phyloP scores from a whole-genome alignment of 2,797 vertebrate species.

The Tapera naevia region DNA sequence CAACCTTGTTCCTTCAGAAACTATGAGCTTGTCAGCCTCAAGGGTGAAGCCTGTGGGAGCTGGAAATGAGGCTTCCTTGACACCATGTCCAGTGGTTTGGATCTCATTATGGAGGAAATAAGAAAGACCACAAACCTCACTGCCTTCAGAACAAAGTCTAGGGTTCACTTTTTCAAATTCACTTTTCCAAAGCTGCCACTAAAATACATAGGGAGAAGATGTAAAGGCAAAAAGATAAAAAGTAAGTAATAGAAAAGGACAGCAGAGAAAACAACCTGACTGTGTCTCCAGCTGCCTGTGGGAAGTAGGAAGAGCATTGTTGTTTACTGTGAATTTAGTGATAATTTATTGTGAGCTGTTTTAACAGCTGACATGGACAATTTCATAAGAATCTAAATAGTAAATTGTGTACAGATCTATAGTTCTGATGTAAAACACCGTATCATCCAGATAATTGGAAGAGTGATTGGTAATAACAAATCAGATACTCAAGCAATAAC shows the following conservation, averaged over 20 bases:
- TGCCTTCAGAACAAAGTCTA: neutral
- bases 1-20: neutral
- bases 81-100: neutral
- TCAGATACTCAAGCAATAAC: neutral
- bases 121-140: neutral
- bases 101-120: slow-evolving; percentile 9
- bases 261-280: neutral
- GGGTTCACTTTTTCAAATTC: neutral
- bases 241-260: neutral
- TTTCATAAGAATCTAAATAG: neutral
- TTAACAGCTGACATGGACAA: neutral
- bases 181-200: neutral
- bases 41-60: neutral
- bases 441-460: neutral
- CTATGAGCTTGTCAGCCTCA: slow-evolving; percentile 17
- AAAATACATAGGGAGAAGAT: neutral
- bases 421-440: neutral
- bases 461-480: neutral
- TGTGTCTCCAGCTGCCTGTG: neutral
- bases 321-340: neutral
- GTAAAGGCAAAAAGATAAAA: neutral
- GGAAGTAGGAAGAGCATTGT: neutral
- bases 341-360: neutral
- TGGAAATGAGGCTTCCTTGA: neutral
- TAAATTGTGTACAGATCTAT: neutral